These are phyloP conservation scores for Holothuria scabra DNA, from an alignment of 53 echinoderm and acorn worm genomes.

Conservation along the genomic window DNA sequence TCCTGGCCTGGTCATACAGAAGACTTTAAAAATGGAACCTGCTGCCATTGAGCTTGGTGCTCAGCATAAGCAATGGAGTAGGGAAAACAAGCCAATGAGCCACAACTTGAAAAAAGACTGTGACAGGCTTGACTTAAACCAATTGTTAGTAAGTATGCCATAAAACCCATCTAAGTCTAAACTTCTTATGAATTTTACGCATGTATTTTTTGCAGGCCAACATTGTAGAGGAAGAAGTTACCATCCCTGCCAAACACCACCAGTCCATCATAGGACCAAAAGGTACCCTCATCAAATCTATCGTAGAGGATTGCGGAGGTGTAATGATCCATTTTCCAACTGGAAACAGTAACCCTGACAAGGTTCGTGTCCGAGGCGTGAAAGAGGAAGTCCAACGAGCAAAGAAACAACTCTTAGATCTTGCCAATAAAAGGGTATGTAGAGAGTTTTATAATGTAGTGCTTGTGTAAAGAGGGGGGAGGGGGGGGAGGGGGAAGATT, in stretches of 20 bases:
- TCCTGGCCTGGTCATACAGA: too few species aligned
- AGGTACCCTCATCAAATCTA: slow-evolving; percentile 84
- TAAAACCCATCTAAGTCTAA: too few species aligned
- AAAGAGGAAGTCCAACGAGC: slow-evolving; percentile 95
- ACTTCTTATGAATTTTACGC: too few species aligned
- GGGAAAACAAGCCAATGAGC: too few species aligned
- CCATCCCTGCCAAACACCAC: slow-evolving; percentile 82
- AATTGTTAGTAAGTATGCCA: too few species aligned
- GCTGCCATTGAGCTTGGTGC: too few species aligned
- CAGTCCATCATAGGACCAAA: slow-evolving; percentile 96
- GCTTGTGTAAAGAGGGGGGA: not conserved
- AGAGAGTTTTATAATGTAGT: not conserved
- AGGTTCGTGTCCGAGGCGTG: slow-evolving; percentile 86
- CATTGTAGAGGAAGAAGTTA: slow-evolving; percentile 80
- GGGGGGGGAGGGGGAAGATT: not conserved
- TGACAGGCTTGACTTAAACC: too few species aligned
- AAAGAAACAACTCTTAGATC: slow-evolving; percentile 85
- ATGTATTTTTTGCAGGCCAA: slow-evolving; percentile 65
- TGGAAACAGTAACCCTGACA: slow-evolving; percentile 81
- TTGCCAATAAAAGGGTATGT: slow-evolving; percentile 81
- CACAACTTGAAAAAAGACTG: too few species aligned
- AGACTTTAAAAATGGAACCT: too few species aligned
- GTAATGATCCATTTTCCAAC: slow-evolving; percentile 90
- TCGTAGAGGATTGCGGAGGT: slow-evolving; percentile 95
- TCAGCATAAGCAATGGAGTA: too few species aligned